Conservation (phyloP, 2,113 vertebrate species). For the Podarcis muralis region DNA sequence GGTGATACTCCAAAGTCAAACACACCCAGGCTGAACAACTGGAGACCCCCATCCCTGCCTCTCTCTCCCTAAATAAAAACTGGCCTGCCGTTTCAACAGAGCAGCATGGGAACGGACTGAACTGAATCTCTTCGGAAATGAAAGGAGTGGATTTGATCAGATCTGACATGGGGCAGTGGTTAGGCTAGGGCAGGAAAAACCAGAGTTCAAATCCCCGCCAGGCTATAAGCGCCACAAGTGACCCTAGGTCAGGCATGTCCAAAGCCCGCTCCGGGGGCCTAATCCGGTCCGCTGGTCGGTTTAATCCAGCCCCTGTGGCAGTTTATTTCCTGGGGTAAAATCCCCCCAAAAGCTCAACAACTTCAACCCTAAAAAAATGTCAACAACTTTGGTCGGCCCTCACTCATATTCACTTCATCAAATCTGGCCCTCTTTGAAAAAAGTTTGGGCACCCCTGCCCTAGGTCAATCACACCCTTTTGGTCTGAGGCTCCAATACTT, state of each 20-base stretch:
- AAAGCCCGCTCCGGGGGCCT: no score
- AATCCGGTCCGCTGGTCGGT: no score
- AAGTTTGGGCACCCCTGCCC: no score
- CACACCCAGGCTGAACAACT: neutral
- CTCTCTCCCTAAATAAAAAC: neutral
- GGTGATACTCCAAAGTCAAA: neutral
- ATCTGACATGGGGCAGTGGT: neutral
- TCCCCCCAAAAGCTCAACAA: no score
- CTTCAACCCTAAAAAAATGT: no score
- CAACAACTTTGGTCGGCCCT: no score
- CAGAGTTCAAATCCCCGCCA: neutral
- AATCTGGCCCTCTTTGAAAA: no score
- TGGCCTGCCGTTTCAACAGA: neutral
- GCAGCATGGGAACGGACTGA: neutral
- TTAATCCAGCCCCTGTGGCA: no score
- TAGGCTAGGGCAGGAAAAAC: neutral
- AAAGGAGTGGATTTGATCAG: neutral
- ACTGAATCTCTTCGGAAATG: neutral
- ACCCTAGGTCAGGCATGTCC: neutral
- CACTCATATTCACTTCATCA: no score
- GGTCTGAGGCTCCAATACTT: no score
- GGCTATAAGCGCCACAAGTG: neutral
- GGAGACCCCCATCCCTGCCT: neutral
- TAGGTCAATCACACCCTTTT: no score
- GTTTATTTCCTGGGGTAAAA: no score